Conservation (phyloP, 2,888 invertebrate species). For the Caenorhabditis sinica region DNA sequence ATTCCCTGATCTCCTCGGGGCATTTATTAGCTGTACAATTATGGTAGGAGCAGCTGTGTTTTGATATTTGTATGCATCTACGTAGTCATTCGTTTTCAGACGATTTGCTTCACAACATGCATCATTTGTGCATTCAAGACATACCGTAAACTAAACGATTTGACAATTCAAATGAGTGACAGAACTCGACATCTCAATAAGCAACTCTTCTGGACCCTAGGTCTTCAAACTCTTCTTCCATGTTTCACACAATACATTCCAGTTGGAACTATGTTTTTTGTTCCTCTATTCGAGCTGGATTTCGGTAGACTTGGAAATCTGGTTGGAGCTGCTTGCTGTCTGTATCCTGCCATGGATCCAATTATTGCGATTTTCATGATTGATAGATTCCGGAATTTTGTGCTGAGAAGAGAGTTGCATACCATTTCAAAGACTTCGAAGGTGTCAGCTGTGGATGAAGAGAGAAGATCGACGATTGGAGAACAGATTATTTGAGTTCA, state of each 20-base stretch:
- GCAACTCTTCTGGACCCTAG: slow-evolving; percentile 51
- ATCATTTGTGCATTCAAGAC: slow-evolving; percentile 45
- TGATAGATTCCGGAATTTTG: slow-evolving; percentile 42
- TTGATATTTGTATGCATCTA: neutral
- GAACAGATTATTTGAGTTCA: neutral
- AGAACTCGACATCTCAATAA: slow-evolving; percentile 36
- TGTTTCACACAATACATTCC: slow-evolving; percentile 50
- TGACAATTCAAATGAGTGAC: slow-evolving; percentile 38
- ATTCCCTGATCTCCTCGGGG: slow-evolving; percentile 36
- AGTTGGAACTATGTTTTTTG: slow-evolving; percentile 42
- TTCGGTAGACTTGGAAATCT: slow-evolving; percentile 43
- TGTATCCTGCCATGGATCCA: slow-evolving; percentile 49
- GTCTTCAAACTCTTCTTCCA: slow-evolving; percentile 48
- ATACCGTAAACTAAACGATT: slow-evolving; percentile 38
- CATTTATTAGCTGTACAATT: slow-evolving; percentile 27
- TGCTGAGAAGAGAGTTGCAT: slow-evolving; percentile 19
- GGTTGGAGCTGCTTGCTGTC: slow-evolving; percentile 35
- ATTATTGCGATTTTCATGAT: slow-evolving; percentile 54
- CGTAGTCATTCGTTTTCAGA: neutral
- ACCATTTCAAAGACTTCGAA: slow-evolving; percentile 19
- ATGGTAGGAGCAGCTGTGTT: slow-evolving; percentile 10
- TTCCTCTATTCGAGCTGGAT: slow-evolving; percentile 47
- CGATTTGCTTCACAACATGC: slow-evolving; percentile 28
- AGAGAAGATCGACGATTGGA: slow-evolving; percentile 13
- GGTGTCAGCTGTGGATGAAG: slow-evolving; percentile 15